Conservation (phyloP, 2,797 vertebrate species). For the Odontamblyopus rebecca region DNA sequence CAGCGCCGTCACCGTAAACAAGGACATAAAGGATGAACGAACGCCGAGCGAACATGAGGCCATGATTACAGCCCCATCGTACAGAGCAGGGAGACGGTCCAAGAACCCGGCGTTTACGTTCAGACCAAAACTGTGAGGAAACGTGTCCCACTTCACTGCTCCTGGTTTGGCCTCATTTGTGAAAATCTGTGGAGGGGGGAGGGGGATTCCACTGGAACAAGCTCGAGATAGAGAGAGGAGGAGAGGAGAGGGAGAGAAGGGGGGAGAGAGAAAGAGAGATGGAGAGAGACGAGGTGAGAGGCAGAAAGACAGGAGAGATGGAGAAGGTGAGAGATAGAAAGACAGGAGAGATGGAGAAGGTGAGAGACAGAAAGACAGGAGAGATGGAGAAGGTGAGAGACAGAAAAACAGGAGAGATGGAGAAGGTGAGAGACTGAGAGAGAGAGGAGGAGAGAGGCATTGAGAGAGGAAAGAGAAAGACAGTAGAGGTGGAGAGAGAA, state of each 20-base stretch:
- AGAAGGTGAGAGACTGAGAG: too few species aligned
- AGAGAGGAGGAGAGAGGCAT: too few species aligned
- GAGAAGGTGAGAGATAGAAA: constrained; percentile 15
- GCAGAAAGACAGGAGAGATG: not conserved
- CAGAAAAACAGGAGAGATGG: too few species aligned
- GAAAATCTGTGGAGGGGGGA: constrained; percentile 19
- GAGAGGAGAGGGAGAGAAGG: too few species aligned
- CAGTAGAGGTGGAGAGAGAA: too few species aligned
- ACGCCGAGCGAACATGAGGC: constrained; percentile 7
- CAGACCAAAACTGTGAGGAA: constrained; percentile 20
- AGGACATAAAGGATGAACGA: too few species aligned
- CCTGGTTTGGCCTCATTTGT: constrained; percentile 59
- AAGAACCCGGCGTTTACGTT: constrained; percentile 18
- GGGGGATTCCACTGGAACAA: constrained; percentile 62
- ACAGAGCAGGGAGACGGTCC: not conserved
- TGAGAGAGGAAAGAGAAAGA: too few species aligned
- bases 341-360: not conserved
- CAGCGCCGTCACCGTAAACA: too few species aligned
- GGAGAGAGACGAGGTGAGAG: not conserved
- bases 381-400: too few species aligned
- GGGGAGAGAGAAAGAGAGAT: not conserved
- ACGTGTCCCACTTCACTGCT: constrained; percentile 26
- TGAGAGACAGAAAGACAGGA: constrained; percentile 3
- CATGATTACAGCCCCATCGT: not conserved
- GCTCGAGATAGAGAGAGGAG: constrained; percentile 1